phyloP scores from a whole-genome alignment of 2,888 invertebrate species.

The Hyalella azteca region DNA sequence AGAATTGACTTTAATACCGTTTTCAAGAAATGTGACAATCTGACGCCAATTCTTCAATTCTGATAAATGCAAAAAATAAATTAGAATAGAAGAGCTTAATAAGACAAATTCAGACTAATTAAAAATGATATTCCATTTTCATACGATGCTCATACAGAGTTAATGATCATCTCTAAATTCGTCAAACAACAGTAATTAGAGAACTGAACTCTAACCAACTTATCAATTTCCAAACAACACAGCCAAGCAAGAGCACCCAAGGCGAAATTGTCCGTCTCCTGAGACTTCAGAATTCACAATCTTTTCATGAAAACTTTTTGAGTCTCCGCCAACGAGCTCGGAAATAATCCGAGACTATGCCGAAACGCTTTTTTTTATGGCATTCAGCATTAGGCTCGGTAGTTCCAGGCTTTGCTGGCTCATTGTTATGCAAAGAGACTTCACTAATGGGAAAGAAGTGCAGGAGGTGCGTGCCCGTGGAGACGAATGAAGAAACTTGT shows the following conservation, averaged over 20 bases:
- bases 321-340: not conserved
- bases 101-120: too few relatives aligned
- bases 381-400: too few relatives aligned
- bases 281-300: not conserved
- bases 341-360: not conserved
- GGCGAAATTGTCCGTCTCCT: not conserved
- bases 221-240: not conserved
- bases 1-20: too few relatives aligned
- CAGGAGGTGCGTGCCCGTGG: slow-evolving; percentile 12
- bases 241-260: not conserved
- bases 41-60: too few relatives aligned
- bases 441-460: not conserved
- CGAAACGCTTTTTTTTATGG: not conserved
- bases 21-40: too few relatives aligned
- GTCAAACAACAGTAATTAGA: not conserved
- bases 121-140: too few relatives aligned
- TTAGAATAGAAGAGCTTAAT: too few relatives aligned
- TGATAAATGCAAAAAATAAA: too few relatives aligned
- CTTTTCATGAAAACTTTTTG: not conserved
- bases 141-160: too few relatives aligned
- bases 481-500: slow-evolving; percentile 7
- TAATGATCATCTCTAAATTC: not conserved
- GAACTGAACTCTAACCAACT: not conserved
- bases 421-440: too few relatives aligned
- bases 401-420: too few relatives aligned